Base-by-base conservation (phyloP, 2,113 vertebrate genomes). In the Brienomyrus brachyistius region DNA sequence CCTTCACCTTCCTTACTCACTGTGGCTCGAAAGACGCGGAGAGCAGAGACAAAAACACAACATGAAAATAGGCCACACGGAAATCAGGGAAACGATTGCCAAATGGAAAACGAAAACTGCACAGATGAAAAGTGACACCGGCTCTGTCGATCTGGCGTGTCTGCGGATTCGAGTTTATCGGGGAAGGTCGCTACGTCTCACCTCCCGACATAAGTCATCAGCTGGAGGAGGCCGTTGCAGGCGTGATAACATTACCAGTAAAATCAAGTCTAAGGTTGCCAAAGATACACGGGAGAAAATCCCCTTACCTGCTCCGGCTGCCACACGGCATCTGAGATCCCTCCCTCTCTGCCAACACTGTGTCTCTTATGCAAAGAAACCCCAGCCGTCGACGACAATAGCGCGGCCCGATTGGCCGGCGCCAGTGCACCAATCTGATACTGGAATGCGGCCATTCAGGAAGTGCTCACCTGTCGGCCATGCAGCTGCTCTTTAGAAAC, bases 361-460 rank as follows among this genome's bases (percentile, higher is more conserved):
- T 23, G 35, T 35, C 19, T 66, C 85, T 23, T 48, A n/a, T 47
- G 52, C 35, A 19, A 50, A 87, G 87, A 87, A 89, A 77, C 51
- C 23, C 91, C 92, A 62, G 91, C 83, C 90, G 90, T 91, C 91
- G 88, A 90, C 89, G 90, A 66, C 88, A 92, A 47, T 27, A 13
- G 15, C 89, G 47, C 88, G 89, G 91, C 31, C 80, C 88, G 90
- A 91, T 56, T 87, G 80, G 86, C 89, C 88, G 89, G 90, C 90
- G 90, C 91, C 92, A 92, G 91, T 70, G 90, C 93, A 52, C 94
- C 92, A 93, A 91, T 93, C 89, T 88, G 77, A 23, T 52, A 4
- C 87, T 90, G 94, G 95, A 96, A 96, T 96, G 96, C 82, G 90
- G 91, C 86, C 89, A 77, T 89, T 93, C 95, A 95, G 95, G 96